Conservation (phyloP, 2,113 vertebrate genomes). For the Penelope pileata region DNA sequence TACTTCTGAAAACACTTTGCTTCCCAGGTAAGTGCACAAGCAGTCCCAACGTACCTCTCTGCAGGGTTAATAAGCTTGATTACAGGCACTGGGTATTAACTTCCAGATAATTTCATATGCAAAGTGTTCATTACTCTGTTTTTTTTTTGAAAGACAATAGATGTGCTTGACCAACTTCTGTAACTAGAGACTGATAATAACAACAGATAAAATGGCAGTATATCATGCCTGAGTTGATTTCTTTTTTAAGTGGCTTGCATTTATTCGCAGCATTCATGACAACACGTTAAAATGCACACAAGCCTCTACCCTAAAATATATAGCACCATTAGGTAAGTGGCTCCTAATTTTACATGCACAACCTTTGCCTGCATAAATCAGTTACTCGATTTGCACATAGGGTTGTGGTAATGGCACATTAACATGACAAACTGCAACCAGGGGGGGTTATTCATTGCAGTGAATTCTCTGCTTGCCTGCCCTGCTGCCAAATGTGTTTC, state of each 20-base stretch:
- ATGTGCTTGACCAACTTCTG: not conserved
- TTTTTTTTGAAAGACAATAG: not conserved
- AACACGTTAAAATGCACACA: not conserved
- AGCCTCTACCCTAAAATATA: not conserved
- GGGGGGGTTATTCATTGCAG: not conserved
- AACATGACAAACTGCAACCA: conserved; percentile 9
- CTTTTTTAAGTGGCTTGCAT: not conserved
- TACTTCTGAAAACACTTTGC: not conserved
- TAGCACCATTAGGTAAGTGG: not conserved
- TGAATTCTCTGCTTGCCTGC: not conserved
- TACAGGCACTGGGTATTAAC: not conserved
- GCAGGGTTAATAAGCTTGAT: not conserved
- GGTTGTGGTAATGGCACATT: not conserved
- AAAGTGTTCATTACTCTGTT: not conserved
- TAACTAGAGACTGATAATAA: not conserved
- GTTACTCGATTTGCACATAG: not conserved
- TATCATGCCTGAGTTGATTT: not conserved
- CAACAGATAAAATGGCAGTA: not conserved
- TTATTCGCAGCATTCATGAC: not conserved
- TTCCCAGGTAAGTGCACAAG: not conserved
- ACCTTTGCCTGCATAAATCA: not conserved
- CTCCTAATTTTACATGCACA: not conserved
- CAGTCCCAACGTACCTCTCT: not conserved
- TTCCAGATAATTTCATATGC: not conserved
- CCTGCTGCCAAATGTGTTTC: conserved; percentile 5